Percentiles rank a stretch among this genome's conserved stretches.
phyloP scores from a whole-genome alignment of 2,888 invertebrate genomes.

The Coleophora deauratella region DNA sequence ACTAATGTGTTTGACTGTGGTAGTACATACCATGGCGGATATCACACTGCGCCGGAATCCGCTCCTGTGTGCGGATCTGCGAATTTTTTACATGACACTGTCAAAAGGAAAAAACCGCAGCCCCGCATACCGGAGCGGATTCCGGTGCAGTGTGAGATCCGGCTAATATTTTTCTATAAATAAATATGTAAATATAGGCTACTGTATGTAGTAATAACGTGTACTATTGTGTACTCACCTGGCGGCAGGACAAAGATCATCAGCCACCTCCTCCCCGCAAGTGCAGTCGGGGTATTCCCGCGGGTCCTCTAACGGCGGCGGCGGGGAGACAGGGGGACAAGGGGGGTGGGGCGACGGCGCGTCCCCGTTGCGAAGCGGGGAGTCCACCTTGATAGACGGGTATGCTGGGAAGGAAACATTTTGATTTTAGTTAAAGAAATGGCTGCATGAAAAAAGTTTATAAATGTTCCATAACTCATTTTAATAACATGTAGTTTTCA shows the following conservation, averaged over 20 bases:
- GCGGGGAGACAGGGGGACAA: conserved; percentile 17
- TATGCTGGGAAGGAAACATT: conserved; percentile 22
- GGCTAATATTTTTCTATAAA: no score
- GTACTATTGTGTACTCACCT: conserved; percentile 5
- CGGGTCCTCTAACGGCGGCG: conserved; percentile 44
- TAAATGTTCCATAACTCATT: no score
- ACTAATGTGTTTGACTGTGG: no score
- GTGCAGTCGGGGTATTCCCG: conserved; percentile 41
- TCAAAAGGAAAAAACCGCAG: no score
- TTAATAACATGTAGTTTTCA: no score
- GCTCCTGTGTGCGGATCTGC: not conserved
- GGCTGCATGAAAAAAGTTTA: not conserved
- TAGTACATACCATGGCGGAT: not conserved
- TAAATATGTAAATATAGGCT: no score
- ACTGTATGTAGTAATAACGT: not conserved
- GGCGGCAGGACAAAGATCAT: conserved; percentile 47
- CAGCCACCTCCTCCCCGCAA: conserved; percentile 28
- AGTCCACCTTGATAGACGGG: conserved; percentile 39
- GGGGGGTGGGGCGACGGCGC: conserved; percentile 10
- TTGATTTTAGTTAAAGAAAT: conserved; percentile 1
- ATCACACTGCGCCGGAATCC: not conserved
- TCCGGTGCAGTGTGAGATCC: no score
- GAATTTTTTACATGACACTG: not conserved
- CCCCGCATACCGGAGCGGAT: no score
- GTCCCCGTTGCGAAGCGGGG: conserved; percentile 53